Base-by-base conservation (phyloP, 1,140 invertebrate species). In the Danaus plexippus region DNA sequence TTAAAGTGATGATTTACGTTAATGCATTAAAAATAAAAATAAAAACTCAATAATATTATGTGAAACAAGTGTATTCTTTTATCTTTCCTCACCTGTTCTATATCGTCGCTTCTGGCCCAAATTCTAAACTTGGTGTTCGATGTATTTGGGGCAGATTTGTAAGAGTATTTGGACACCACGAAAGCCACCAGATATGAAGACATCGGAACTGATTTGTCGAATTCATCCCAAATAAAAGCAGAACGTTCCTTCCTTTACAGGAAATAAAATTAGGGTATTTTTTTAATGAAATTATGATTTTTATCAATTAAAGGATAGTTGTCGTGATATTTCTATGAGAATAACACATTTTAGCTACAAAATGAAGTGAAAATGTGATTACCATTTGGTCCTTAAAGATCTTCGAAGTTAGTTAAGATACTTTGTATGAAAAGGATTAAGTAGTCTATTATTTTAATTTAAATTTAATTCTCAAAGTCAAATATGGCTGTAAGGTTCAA, bases 151-250 rank as follows among this genome's bases (percentile, higher is more conserved):
- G 64, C 0, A 84, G 78, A 22, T 89, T 79, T 57, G 72, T 92
- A 90, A 0, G 88, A 67, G 69, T 95, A 95, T 63, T 95, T 93
- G 46, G 92, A 94, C 0, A 96, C 89, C 11, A 92, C 89, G 70
- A 92, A 94, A 4, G 94, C 93, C 0, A 96, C 88, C 8, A 96
- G 81, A 74, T 96, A 96, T 0, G 94, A 94, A 0, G 94, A 94
- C 94, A 96, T 96, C 4, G 90, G 89, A 6, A 94, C 91, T 0
- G 92, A 92, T 41, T 89, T 89, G 47, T 91, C 83, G 75, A 92
- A 96, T 11, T 88, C 80, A 67, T 92, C 90, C 86, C 90, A 90
- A 6, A 90, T 78, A 82, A 92, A 94, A 2, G 86, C 87, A 0
- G 83, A 62, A 11, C 80, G 73, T 4, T 71, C 67, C 5, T 32